phyloP scores from a whole-genome alignment of 1,140 invertebrate genomes.

The Hylyphantes graminicola region DNA sequence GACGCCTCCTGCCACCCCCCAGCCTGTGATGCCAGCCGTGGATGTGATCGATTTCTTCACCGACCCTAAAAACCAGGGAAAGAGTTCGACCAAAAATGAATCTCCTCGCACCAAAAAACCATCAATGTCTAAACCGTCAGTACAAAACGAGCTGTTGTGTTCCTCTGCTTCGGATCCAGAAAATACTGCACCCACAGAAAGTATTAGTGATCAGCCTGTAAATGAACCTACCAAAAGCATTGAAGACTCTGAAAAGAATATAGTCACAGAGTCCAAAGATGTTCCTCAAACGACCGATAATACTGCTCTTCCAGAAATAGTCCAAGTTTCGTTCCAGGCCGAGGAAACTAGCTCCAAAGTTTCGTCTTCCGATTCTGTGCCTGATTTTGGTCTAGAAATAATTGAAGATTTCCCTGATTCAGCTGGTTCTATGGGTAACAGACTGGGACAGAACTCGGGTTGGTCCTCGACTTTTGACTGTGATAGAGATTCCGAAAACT shows the following conservation, averaged over 20 bases:
- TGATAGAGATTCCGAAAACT: conserved; percentile 65
- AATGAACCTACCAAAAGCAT: background rate
- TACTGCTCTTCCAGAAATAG: background rate
- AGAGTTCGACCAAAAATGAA: no score
- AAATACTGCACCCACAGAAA: background rate
- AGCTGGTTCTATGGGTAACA: conserved; percentile 73
- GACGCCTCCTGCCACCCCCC: conserved; percentile 77
- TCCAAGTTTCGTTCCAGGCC: background rate
- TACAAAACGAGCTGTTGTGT: background rate
- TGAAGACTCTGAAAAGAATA: background rate
- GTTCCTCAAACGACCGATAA: background rate
- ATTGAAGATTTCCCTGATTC: conserved; percentile 48
- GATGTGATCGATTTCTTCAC: conserved; percentile 72
- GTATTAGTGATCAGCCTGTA: background rate
- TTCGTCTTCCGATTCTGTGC: conserved; percentile 58
- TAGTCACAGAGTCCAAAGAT: background rate
- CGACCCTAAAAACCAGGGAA: conserved; percentile 34
- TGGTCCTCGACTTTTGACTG: conserved; percentile 77
- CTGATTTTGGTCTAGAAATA: conserved; percentile 54
- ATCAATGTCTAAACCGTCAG: background rate
- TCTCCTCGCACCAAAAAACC: conserved; percentile 1
- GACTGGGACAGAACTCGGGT: conserved; percentile 74
- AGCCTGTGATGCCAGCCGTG: conserved; percentile 71
- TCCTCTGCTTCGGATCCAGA: background rate
- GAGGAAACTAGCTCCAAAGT: conserved; percentile 50